Percentiles rank a stretch among this genome's conserved stretches.
Conservation (phyloP, 2,797 vertebrate genomes). For the Leuciscus waleckii region DNA sequence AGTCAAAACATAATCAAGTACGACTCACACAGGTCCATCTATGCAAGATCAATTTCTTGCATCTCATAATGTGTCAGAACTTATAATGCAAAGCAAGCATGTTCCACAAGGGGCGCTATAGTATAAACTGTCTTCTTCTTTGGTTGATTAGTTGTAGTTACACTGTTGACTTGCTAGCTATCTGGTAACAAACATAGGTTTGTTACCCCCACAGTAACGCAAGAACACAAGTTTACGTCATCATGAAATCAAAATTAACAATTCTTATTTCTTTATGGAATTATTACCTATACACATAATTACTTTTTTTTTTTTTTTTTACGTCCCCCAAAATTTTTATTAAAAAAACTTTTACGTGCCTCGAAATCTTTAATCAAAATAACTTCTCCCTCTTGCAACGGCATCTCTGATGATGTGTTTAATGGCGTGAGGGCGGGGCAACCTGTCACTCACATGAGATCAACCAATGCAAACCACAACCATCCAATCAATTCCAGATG, state of each 20-base stretch:
- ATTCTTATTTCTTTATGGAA: neutral
- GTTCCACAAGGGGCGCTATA: neutral
- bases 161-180: neutral
- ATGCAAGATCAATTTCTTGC: constrained; percentile 55
- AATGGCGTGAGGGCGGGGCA: too few species aligned
- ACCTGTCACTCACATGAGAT: neutral
- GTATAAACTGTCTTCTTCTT: neutral
- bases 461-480: neutral
- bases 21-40: neutral
- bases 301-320: too few species aligned
- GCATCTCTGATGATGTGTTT: too few species aligned
- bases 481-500: neutral
- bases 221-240: neutral
- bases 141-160: neutral
- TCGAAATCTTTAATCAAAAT: too few species aligned
- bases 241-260: neutral
- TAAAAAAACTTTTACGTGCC: too few species aligned
- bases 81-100: neutral
- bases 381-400: too few species aligned
- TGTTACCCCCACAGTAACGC: neutral
- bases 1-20: neutral
- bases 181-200: neutral
- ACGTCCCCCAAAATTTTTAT: too few species aligned
- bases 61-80: constrained; percentile 40
- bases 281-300: too few species aligned